Evolutionary conservation across 2,888 invertebrate genomes (phyloP), one percentile per base, ranked within the genome.

Genomic region (Lacanobia oleracea): DNA sequence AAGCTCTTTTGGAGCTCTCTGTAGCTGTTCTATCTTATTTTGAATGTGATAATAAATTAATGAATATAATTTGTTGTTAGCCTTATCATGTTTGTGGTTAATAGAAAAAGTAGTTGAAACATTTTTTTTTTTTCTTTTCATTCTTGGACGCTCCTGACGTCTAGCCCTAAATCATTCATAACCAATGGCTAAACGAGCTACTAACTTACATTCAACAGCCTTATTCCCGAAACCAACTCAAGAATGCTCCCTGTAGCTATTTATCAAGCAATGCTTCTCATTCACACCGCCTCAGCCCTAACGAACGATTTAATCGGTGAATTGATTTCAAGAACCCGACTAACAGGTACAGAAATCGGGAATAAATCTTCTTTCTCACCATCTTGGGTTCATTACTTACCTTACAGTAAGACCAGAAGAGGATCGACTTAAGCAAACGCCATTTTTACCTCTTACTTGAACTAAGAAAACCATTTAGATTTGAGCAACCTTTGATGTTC

Each of bases 281-380:
- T 72, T 69, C 43, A 12, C 53, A 53, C 61, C 37, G 50, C 51
- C 67, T 69, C 21, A 40, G 48, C 57, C 63, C 40, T 61, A 75
- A 53, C 53, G 69, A 60, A 61, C 62, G 63, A 56, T 75, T 73
- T 60, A 84, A 81, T 84, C 63, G 67, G 60, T 63, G 73, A 79
- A 79, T 82, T 82, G 83, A 82, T 85, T 85, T 75, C 65, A 71
- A 82, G 72, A 61, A 56, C 60, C 61, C 64, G 57, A 62, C 73
- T 75, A 79, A 79, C 68, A 73, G 82, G 60, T 68, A 73, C 56
- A 61, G 64, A 69, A 79, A 56, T 64, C 62, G 72, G 40, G 63
- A 54, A 79, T 82, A 85, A 85, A 83, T 84, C 82, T 73, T 59
- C 51, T 70, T 67, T 50, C 54, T 23, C 75, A 56, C 60, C 59